These are phyloP conservation scores for human (Homo sapiens) DNA, from an alignment of 2,113 vertebrate genomes.

Conservation along the genomic window GRCh38 chr11:111428501-111429000, in stretches of 20 bases:
- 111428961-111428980: background rate
- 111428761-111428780: background rate
- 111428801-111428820: no score
- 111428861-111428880: background rate
- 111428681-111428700: background rate
- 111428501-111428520: rapidly evolving
- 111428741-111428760: background rate
- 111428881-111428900: background rate
- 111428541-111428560: background rate
- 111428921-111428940: background rate
- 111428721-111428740: background rate
- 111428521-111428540: background rate
- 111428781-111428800: background rate
- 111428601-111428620: background rate
- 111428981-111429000: background rate
- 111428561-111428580: background rate
- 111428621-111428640: background rate
- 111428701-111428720: background rate
- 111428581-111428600: background rate
- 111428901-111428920: background rate
- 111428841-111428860: background rate
- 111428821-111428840: background rate
- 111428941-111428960: background rate
- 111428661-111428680: background rate
- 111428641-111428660: background rate